Conservation (phyloP, 2,888 invertebrate species). For the Xanthia togata region DNA sequence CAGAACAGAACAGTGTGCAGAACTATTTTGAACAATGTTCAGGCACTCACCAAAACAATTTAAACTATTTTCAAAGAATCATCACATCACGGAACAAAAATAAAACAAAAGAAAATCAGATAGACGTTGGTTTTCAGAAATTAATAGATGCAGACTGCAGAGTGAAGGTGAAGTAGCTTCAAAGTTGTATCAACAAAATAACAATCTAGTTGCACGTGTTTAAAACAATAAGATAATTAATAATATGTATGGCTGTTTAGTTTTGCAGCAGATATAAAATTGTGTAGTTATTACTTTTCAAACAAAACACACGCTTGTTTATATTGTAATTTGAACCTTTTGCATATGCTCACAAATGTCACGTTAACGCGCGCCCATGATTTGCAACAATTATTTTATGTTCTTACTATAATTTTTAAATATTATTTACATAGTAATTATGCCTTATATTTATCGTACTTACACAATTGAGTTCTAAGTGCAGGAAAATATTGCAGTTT, state of each 20-base stretch:
- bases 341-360: background rate
- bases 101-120: background rate
- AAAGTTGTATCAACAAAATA: background rate
- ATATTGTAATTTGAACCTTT: background rate
- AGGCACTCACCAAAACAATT: background rate
- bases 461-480: background rate
- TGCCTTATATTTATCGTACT: background rate
- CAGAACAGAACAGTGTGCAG: no score
- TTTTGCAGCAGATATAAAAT: background rate
- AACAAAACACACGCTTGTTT: background rate
- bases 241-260: background rate
- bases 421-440: background rate
- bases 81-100: background rate
- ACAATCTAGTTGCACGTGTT: slow-evolving; percentile 3
- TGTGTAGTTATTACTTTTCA: background rate
- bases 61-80: background rate
- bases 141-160: background rate
- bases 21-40: background rate
- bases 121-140: background rate
- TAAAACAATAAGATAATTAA: slow-evolving; percentile 27
- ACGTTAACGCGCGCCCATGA: background rate
- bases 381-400: background rate
- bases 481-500: background rate
- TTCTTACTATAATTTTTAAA: background rate
- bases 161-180: background rate